A percentile compares a stretch with the other conserved stretches of the same genome.
phyloP scores from a whole-genome alignment of 1,140 invertebrate genomes.

The Psix sp. region DNA sequence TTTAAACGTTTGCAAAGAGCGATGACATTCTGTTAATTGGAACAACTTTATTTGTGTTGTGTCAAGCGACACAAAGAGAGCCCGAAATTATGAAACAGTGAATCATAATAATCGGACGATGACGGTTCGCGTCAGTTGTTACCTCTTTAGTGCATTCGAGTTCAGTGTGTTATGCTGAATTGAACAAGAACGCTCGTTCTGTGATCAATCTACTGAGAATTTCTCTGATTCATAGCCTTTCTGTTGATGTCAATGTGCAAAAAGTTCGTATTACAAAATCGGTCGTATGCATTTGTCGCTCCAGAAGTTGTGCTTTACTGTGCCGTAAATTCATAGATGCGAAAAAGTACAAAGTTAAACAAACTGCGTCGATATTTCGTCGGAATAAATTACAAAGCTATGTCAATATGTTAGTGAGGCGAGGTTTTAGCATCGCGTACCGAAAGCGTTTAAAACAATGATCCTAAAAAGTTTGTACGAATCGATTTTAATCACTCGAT shows the following conservation, averaged over 20 bases:
- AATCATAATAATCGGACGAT: conserved; percentile 11
- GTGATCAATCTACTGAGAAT: conserved; percentile 24
- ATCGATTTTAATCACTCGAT: no score
- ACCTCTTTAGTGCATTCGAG: conserved; percentile 12
- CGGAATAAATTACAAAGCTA: no score
- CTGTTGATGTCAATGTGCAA: conserved; percentile 10
- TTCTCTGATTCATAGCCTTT: conserved; percentile 19
- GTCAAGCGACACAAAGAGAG: background rate
- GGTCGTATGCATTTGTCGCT: background rate
- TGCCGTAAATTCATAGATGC: no score
- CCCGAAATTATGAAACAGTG: conserved; percentile 11
- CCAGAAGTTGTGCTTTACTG: no score
- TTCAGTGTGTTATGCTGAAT: conserved; percentile 19
- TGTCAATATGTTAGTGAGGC: no score
- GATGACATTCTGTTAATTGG: conserved; percentile 8
- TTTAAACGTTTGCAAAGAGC: background rate
- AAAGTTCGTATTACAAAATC: conserved; percentile 8
- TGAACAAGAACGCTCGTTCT: conserved; percentile 22
- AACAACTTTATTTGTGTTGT: conserved; percentile 1
- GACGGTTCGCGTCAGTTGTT: conserved; percentile 15
- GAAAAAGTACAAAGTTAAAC: no score
- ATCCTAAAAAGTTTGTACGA: no score
- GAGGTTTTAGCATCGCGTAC: no score
- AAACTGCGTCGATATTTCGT: no score
- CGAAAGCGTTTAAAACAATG: no score